Conservation (phyloP, 2,888 invertebrate genomes). For the Elysia crispata region DNA sequence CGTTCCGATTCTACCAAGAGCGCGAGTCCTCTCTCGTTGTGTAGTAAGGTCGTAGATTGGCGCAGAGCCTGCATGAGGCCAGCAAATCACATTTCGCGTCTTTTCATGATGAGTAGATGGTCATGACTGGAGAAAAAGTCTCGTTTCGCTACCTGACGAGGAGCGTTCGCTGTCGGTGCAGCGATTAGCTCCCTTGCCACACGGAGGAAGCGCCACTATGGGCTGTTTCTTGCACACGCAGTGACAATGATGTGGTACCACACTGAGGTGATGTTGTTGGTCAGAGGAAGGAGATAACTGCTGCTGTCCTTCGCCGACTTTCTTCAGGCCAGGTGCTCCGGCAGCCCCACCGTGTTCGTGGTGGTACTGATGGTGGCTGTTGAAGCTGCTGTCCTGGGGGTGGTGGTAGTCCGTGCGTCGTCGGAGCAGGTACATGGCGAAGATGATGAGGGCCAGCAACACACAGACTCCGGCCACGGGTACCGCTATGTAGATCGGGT, state of each 20-base stretch:
- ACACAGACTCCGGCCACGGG: slow-evolving; percentile 76
- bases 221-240: slow-evolving; percentile 50
- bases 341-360: slow-evolving; percentile 39
- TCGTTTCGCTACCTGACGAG: slow-evolving; percentile 72
- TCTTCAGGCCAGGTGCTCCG: not conserved
- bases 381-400: slow-evolving; percentile 51
- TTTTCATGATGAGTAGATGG: not conserved
- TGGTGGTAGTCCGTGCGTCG: slow-evolving; percentile 68
- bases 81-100: not conserved
- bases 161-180: slow-evolving; percentile 73
- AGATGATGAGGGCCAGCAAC: slow-evolving; percentile 74
- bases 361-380: slow-evolving; percentile 54
- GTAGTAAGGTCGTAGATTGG: too few species aligned
- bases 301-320: not conserved
- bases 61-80: too few species aligned
- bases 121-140: slow-evolving; percentile 68
- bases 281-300: not conserved
- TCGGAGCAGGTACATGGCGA: slow-evolving; percentile 74
- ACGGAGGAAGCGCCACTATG: slow-evolving; percentile 39
- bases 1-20: not conserved
- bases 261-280: slow-evolving; percentile 6
- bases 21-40: too few species aligned
- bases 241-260: slow-evolving; percentile 51
- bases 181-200: slow-evolving; percentile 61
- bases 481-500: slow-evolving; percentile 76